Evolutionary conservation across 23 tunicate genomes (phyloP), one percentile per base, ranked within the genome.

Genomic region (Trididemnum clinides): DNA sequence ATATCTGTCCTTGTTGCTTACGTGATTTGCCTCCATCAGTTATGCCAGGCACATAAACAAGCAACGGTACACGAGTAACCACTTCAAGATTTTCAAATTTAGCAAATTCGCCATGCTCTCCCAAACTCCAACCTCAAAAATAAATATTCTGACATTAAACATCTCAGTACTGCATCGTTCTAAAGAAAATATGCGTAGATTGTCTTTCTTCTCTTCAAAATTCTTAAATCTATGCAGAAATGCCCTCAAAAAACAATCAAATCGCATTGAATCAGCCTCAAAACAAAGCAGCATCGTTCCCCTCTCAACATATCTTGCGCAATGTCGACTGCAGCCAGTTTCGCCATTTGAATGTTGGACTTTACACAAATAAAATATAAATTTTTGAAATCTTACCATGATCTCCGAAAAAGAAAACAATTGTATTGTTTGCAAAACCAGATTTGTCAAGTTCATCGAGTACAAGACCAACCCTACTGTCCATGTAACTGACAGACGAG

Each of bases 51-150:
- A 84, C 73, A 81, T 93, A 89, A 33, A 93, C 82, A 26, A 93
- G 36, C 49, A 93, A 39, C 10, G 98, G 98, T 1, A 93, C 82
- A 7, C 90, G 71, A 0, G 98, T 93, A 22, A 93, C 93, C 5
- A 84, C 87, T 88, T 93, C 98, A 30, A 93, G 81, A 62, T 93
- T 93, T 80, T 93, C 98, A 64, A 58, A 93, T 64, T 93, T 93
- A 54, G 93, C 84, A 85, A 92, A 93, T 25, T 93, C 98, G 2
- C 93, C 98, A 50, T 93, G 98, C 26, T 93, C 98, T 5, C 98
- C 98, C 50, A 93, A 79, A 64, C 95, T 90, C 98, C 98, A 93
- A 49, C 98, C 96, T 91, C 77, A 3, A 80, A 79, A 33, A 4
- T 38, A 19, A 10, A 15, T 7, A 7, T n/a, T n/a, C n/a, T n/a